A percentile compares a stretch with the other conserved stretches of the same genome.
Conservation (phyloP, 2,113 vertebrate genomes). For the Phrynocephalus versicolor region DNA sequence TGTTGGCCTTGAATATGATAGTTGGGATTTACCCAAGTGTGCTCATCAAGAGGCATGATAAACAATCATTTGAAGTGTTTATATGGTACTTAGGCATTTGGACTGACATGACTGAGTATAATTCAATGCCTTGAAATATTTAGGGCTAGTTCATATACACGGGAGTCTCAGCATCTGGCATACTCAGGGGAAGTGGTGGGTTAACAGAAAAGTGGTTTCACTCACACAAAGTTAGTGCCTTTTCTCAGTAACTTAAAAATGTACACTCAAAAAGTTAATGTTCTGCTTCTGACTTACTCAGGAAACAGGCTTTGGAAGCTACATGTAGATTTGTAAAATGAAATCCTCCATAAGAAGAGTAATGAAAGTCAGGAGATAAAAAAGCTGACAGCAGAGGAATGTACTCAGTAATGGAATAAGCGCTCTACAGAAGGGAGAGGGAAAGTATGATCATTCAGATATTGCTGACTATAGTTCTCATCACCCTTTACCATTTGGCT, state of each 20-base stretch:
- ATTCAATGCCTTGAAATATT: background rate
- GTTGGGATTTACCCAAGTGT: background rate
- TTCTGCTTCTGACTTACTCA: background rate
- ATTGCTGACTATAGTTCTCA: background rate
- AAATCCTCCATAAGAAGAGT: background rate
- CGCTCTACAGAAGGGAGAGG: background rate
- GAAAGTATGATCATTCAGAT: background rate
- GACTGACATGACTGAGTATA: background rate
- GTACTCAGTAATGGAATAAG: background rate
- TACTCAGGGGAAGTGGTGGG: background rate
- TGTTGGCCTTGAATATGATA: background rate
- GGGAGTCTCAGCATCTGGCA: background rate
- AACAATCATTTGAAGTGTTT: background rate
- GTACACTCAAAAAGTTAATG: background rate
- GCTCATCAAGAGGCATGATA: background rate
- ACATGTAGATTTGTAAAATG: background rate
- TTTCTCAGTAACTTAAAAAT: background rate
- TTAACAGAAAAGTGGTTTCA: background rate
- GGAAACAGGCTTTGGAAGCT: background rate
- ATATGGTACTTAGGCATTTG: background rate
- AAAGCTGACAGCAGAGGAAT: background rate
- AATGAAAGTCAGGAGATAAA: background rate
- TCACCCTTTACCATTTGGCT: too few species aligned
- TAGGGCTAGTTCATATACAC: background rate
- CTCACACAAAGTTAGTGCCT: background rate